Evolutionary conservation across 2,113 vertebrate species (phyloP), one percentile per base, ranked within the genome.

Genomic region (Aleadryas rufinucha): DNA sequence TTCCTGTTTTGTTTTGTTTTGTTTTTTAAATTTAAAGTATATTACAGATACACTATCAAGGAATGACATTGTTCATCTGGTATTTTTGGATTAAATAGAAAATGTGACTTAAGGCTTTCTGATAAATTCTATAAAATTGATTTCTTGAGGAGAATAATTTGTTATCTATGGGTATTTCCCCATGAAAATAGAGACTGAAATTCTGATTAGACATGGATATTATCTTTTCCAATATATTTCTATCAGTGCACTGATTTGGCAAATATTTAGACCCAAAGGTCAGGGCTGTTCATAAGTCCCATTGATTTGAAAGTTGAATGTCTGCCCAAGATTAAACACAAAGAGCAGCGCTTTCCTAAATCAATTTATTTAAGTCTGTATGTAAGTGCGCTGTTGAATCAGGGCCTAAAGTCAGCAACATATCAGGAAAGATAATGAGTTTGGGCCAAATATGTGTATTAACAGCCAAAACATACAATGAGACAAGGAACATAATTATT

Each of bases 181-280:
- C 76, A 70, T 89, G 80, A 90, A 93, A 95, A 42, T 63, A 89
- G 79, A 84, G 64, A 80, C 68, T 92, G 39, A 90, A 84, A 90
- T 87, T 95, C 91, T 90, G 89, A 92, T 95, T 89, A 97, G 71
- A 88, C 35, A 56, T 86, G 79, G 74, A 90, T 90, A 87, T 92
- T 92, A 77, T 93, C 71, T 95, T 96, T 92, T 92, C 76, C 83
- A 77, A 85, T 80, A 56, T 81, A 71, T 90, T 95, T 95, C 68
- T 95, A 90, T 92, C 95, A 86, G 63, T 90, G 59, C 24, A 92
- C 86, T 92, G 90, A 96, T 95, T 93, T 92, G 89, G 92, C 92
- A 97, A 90, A 87, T 91, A 78, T 92, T 89, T 81, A 96, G 72
- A 93, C 83, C 76, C 54, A 75, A 95, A 92, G 93, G 86, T 96